Evolutionary conservation across 2,797 vertebrate species (phyloP).

Genomic region (Chelon labrosus): DNA sequence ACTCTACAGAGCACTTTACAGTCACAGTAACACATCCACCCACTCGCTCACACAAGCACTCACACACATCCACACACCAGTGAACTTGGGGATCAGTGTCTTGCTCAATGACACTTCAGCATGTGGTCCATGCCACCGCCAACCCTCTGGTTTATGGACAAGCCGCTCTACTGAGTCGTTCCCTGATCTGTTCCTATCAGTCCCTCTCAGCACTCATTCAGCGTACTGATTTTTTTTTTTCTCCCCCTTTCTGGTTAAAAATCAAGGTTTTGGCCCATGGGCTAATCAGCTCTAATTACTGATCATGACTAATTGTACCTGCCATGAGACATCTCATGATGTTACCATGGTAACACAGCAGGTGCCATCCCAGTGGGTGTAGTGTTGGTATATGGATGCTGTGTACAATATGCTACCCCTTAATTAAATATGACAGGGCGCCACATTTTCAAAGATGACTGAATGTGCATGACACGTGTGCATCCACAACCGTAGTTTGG

Average conservation of each 20-base stretch:
- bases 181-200: neutral
- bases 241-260: conserved; percentile 28
- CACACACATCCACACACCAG: too few relatives aligned
- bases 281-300: conserved; percentile 62
- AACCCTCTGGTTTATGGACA: too few relatives aligned
- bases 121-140: too few relatives aligned
- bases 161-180: too few relatives aligned
- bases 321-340: conserved; percentile 37
- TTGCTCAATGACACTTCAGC: too few relatives aligned
- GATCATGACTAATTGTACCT: conserved; percentile 57
- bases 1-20: too few relatives aligned
- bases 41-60: too few relatives aligned
- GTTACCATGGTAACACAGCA: conserved; percentile 63
- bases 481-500: neutral
- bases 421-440: conserved; percentile 46
- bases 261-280: conserved; percentile 25
- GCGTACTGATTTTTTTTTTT: neutral
- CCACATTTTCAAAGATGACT: conserved; percentile 24
- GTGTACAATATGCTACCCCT: conserved; percentile 44
- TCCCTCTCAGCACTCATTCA: conserved; percentile 5
- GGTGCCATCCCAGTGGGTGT: conserved; percentile 50
- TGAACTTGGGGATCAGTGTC: too few relatives aligned
- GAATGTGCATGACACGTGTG: neutral
- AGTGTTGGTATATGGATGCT: conserved; percentile 44
- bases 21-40: too few relatives aligned